Base-by-base conservation (phyloP, 2,113 vertebrate species). In the Otus sunia region DNA sequence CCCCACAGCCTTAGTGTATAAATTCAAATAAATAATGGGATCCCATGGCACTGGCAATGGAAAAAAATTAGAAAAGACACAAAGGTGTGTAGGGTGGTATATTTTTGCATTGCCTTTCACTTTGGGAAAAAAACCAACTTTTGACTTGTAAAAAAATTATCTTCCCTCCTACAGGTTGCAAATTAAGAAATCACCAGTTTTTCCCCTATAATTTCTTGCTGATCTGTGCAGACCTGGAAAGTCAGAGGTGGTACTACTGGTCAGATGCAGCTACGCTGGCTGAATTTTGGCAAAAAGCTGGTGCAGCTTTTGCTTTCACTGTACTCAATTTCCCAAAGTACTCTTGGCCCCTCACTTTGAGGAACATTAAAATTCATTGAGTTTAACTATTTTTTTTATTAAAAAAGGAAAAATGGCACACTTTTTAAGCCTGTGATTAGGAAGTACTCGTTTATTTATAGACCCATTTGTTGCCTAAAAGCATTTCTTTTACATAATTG, bases 381-480 rank as follows among this genome's bases (percentile, higher is more conserved):
- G 39, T 89, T 96, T 87, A 92, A 90, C 47, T 52, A 10, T 23
- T 96, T 92, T 93, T 94, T 86, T 71, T 78, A 87, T 84, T 93
- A 82, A 90, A 95, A 86, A 94, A 64, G 80, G 69, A 47, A 94
- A 97, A 97, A 95, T 69, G 19, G 75, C 56, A 85, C 60, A 83
- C n/a, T 88, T 90, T 91, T 90, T 96, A 88, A 72, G 37, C 52
- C 68, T 66, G 37, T 92, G 93, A 97, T 98, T 97, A 92, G 86
- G 93, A 97, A 97, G 79, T 30, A 39, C 58, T 92, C 37, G 45
- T 92, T 98, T 98, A 97, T 98, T 98, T 98, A 98, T 97, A 95
- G 96, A 73, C 60, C 52, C 63, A 96, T 98, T 98, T 97, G 77
- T 95, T 96, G 96, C 86, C 84, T 80, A 78, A 97, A 98, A 96